Evolutionary conservation across 2,113 vertebrate species (phyloP).

Genomic region (Chunga burmeisteri): DNA sequence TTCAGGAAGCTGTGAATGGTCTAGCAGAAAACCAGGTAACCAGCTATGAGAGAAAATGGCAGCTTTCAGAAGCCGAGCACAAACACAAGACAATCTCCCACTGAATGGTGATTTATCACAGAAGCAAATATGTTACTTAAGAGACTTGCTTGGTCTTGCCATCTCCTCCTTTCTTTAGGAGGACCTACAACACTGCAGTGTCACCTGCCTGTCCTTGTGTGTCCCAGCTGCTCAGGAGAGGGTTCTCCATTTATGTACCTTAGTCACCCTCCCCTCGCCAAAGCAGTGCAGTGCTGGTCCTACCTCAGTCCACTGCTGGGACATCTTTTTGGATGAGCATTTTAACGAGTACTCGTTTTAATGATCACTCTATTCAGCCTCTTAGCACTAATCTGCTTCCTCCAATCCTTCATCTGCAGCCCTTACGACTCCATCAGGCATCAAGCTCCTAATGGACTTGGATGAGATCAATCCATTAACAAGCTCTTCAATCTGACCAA

Average conservation of each 20-base stretch:
- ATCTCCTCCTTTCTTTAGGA: background rate
- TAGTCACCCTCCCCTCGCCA: background rate
- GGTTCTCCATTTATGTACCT: background rate
- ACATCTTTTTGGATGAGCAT: background rate
- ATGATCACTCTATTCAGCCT: background rate
- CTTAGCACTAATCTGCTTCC: constrained; percentile 8
- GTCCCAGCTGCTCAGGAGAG: background rate
- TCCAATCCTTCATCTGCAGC: background rate
- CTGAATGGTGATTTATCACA: background rate
- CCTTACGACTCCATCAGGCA: background rate
- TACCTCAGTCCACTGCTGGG: background rate
- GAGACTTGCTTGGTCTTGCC: background rate
- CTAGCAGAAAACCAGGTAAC: background rate
- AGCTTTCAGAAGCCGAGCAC: background rate
- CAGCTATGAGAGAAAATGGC: background rate
- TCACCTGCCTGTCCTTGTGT: background rate
- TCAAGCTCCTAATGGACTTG: constrained; percentile 20
- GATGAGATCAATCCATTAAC: constrained; percentile 43
- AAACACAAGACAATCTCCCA: background rate
- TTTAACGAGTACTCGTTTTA: background rate
- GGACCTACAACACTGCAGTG: background rate
- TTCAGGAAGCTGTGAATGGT: background rate
- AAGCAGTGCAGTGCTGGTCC: background rate
- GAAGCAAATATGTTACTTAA: background rate
- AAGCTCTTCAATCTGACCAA: background rate